Conservation (phyloP, 2,113 vertebrate genomes). For the Muscicapa adusta region DNA sequence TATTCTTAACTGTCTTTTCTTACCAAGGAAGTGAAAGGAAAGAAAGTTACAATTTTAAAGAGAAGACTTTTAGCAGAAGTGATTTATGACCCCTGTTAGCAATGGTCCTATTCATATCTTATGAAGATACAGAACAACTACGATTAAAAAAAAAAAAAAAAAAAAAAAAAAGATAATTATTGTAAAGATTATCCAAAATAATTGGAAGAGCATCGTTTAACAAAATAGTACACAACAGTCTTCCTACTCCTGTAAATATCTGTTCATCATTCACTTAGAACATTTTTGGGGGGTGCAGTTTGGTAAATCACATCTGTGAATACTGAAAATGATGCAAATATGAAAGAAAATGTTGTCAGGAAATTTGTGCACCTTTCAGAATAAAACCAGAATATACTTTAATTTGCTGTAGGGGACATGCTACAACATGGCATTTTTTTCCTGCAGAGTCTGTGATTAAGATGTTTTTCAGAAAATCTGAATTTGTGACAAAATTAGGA, state of each 20-base stretch:
- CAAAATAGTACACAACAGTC: background rate
- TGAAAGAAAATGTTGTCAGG: background rate
- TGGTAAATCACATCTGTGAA: background rate
- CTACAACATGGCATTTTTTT: background rate
- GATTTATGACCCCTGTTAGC: background rate
- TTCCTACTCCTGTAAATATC: background rate
- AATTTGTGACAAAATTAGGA: conserved; percentile 29
- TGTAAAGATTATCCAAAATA: background rate
- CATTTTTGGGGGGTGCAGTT: background rate
- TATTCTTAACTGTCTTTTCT: background rate
- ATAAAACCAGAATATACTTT: background rate
- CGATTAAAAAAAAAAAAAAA: background rate
- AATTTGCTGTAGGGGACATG: background rate
- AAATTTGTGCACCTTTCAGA: background rate
- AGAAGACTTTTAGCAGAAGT: background rate
- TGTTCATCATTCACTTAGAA: background rate
- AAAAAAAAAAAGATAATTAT: background rate
- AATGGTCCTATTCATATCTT: background rate
- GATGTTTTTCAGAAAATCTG: conserved; percentile 1
- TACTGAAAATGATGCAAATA: background rate
- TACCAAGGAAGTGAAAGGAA: background rate
- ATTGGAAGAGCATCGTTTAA: background rate
- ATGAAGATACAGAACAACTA: background rate
- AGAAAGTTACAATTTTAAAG: background rate
- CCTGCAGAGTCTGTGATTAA: background rate